Evolutionary conservation across 2,888 invertebrate species (phyloP), one percentile per base, ranked within the genome.

Genomic region (Ectemnius cavifrons): DNA sequence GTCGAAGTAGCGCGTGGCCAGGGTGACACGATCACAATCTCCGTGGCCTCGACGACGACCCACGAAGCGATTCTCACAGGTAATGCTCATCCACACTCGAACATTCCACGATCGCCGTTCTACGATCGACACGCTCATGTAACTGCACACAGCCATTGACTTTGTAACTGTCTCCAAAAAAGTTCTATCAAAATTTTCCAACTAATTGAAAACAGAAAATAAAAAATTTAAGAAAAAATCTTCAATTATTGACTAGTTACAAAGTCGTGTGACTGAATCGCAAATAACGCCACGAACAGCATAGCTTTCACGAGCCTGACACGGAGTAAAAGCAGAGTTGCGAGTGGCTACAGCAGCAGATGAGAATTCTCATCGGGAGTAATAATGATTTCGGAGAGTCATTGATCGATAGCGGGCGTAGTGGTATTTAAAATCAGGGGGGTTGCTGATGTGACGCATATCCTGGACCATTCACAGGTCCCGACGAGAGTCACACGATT

Each of bases 61-160:
- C 93, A 94, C 85, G 93, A 93, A 90, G 93, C 94, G 78, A 93
- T 93, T 79, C 91, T 94, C 77, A 92, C 94, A 94, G 94, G 94
- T 94, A 93, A 92, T 79, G 78, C 4, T 77, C 75, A 37, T 67
- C 47, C 70, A 79, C 68, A 60, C 71, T 71, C 27, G 52, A 64
- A 71, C 69, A 59, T 37, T 37, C 37, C 37, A 37, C 37, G 37
- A 37, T 37, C 37, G 37, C 5, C 37, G 8, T 37, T 37, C 37
- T 11, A 68, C 63, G 20, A 65, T 65, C 67, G 52, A 67, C 76
- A 65, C 65, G 18, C 18, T 68, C 72, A 63, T 16, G 64, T 75
- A 76, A 71, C 67, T 57, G 63, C 57, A 45, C 46, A 46, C 59
- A 49, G 6, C 14, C 8, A 18, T 2, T 27, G 58, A 66, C 52